Evolutionary conservation across 2,888 invertebrate genomes (phyloP), one percentile per base, ranked within the genome.

Genomic region (Apamea epomidion): DNA sequence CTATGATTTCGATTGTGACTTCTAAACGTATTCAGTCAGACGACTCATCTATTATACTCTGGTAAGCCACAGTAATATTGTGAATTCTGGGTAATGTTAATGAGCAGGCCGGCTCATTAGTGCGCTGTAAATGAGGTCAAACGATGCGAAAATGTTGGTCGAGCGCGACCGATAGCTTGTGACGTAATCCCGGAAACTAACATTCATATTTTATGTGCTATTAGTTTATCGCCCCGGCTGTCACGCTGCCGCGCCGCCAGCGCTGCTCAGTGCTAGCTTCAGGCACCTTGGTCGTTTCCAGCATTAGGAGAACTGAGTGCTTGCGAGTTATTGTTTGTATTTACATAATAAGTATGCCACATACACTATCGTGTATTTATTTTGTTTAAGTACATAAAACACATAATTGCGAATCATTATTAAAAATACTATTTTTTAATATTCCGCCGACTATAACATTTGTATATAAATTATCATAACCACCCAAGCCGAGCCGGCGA

Each of bases 101-200:
- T 74, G 78, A 85, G 64, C 64, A 62, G 45, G n/a, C 29, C 32
- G n/a, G 16, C 65, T 81, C 72, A 76, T 77, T 81, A 81, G 65
- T n/a, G n/a, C 32, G 16, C 60, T 70, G n/a, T 58, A 32, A 80
- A 74, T 69, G 14, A 74, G 72, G 74, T 77, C 72, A 68, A 69
- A 73, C 58, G 68, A 65, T 29, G 68, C 76, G 65, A 64, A 73
- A 37, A 48, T n/a, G 64, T 69, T n/a, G 81, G 45, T 54, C 29
- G 37, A 42, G 51, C 58, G 58, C 37, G 58, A 67, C 18, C 32
- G 45, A 64, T 51, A 58, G 71, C 42, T 76, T 60, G 58, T 64
- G 45, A 60, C 80, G 58, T 67, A 62, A 83, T 67, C 65, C 54
- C 45, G 60, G 62, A 69, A 68, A 70, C 67, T 48, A 70, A n/a